phyloP scores from a whole-genome alignment of 92 coral and sea anemone genomes.

The Parazoanthus atlanticus region DNA sequence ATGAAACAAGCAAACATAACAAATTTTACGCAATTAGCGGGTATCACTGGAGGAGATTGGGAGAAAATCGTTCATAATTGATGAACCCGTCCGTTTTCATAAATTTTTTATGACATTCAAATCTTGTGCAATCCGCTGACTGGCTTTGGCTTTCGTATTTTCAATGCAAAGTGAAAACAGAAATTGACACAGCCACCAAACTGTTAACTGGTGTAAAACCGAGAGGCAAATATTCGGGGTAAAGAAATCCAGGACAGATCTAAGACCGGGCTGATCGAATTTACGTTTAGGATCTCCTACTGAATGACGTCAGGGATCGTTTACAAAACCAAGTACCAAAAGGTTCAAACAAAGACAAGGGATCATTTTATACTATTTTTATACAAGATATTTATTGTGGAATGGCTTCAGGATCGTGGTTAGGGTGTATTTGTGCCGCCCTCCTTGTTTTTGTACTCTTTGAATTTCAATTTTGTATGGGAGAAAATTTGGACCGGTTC shows the following conservation, averaged over 20 bases:
- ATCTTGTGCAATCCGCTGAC: conserved; percentile 24
- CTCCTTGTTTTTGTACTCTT: background rate
- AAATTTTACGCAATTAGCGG: background rate
- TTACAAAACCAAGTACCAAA: conserved; percentile 8
- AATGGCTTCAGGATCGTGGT: conserved; percentile 37
- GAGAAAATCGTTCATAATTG: conserved; percentile 20
- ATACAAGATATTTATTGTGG: background rate
- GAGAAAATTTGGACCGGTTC: conserved; percentile 39
- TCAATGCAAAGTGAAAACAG: background rate
- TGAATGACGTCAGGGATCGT: conserved; percentile 32
- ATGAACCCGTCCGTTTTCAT: background rate
- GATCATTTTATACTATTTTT: background rate
- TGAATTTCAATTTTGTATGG: conserved; percentile 31
- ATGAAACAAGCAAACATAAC: background rate
- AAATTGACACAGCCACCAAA: background rate
- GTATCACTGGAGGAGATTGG: conserved; percentile 28
- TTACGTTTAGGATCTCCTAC: background rate
- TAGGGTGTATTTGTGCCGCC: conserved; percentile 1
- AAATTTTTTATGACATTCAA: conserved; percentile 10
- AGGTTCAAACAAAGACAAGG: conserved; percentile 22
- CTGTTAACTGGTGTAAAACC: background rate
- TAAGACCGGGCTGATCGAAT: background rate
- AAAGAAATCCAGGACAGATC: background rate
- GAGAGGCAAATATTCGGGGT: background rate
- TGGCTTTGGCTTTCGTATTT: background rate